These are phyloP conservation scores for Margaritifera margaritifera DNA, from an alignment of 2,888 invertebrate genomes.

Conservation along the genomic window DNA sequence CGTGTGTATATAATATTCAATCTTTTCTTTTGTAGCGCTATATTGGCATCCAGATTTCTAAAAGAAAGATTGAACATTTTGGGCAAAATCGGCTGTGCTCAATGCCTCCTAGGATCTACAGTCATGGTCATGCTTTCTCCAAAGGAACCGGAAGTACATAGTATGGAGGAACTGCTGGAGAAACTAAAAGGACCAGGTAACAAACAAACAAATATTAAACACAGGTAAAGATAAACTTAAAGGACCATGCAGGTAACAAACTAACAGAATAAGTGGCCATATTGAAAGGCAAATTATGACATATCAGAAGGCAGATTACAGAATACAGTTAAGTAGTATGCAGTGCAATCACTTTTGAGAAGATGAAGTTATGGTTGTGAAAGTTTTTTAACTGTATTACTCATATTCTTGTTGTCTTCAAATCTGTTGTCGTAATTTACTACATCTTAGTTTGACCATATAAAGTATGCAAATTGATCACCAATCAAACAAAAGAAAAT, in stretches of 20 bases:
- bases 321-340: no score
- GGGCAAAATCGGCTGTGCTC: conserved; percentile 93
- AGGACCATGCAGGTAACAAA: conserved; percentile 76
- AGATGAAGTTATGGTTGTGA: no score
- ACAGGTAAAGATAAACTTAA: conserved; percentile 81
- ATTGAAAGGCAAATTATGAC: no score
- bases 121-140: conserved; percentile 95
- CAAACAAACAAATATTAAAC: conserved; percentile 1
- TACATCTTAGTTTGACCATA: no score
- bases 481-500: no score
- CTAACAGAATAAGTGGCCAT: no score
- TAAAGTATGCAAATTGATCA: no score
- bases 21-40: conserved; percentile 77
- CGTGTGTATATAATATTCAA: not conserved
- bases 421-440: no score
- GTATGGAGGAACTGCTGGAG: conserved; percentile 81
- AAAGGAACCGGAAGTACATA: conserved; percentile 89
- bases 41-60: conserved; percentile 89
- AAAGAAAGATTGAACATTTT: conserved; percentile 91
- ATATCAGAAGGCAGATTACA: no score
- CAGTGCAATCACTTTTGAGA: no score
- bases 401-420: no score
- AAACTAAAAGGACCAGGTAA: conserved; percentile 83
- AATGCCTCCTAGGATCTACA: conserved; percentile 93
- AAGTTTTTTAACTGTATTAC: no score